phyloP scores from a whole-genome alignment of 2,113 vertebrate species.

The Chlorodrepanis virens region DNA sequence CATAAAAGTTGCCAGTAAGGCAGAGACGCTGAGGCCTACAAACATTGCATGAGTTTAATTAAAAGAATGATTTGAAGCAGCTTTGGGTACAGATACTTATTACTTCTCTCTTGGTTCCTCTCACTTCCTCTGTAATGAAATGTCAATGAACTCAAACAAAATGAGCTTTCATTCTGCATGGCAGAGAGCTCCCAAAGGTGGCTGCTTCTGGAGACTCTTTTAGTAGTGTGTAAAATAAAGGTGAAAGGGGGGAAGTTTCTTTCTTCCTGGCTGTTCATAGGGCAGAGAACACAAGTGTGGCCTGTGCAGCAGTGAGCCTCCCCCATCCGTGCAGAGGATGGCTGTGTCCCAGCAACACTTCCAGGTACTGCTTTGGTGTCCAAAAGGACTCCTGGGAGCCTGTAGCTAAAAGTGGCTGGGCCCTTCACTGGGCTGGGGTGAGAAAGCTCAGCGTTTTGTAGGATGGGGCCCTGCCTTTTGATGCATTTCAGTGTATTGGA shows the following conservation, averaged over 20 bases:
- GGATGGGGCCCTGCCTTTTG: not conserved
- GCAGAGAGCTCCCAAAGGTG: not conserved
- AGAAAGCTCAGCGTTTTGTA: not conserved
- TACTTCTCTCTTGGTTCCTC: constrained; percentile 1
- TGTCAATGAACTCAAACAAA: not conserved
- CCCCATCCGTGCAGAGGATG: accelerated
- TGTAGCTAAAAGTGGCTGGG: not conserved
- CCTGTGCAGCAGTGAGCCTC: not conserved
- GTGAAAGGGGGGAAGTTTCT: not conserved
- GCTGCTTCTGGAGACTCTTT: not conserved
- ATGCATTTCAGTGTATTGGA: accelerated
- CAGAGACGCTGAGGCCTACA: not conserved
- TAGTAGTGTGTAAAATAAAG: not conserved
- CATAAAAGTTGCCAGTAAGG: not conserved
- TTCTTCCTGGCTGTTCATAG: not conserved
- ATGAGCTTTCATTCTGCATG: not conserved
- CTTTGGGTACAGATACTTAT: not conserved
- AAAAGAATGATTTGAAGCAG: constrained; percentile 15
- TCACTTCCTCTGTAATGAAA: not conserved
- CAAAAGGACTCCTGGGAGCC: not conserved
- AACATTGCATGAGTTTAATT: constrained; percentile 1
- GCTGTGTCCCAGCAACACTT: not conserved
- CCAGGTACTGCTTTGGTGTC: not conserved
- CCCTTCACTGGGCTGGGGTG: not conserved
- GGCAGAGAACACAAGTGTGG: not conserved